phyloP scores from a whole-genome alignment of 2,888 invertebrate genomes.

The Drosophila nr. medialis region DNA sequence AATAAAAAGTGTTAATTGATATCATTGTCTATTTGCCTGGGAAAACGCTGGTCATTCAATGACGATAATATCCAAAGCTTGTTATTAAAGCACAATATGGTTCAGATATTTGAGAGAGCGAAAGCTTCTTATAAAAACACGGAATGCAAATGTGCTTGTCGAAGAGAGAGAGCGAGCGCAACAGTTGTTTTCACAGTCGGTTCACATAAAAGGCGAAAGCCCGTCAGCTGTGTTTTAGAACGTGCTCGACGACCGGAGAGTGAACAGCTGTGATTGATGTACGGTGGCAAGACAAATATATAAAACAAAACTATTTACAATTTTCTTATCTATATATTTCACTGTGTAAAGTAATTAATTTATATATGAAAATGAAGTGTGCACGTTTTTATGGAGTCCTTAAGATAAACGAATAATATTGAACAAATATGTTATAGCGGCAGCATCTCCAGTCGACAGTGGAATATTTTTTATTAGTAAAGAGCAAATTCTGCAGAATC shows the following conservation, averaged over 20 bases:
- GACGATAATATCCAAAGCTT: constrained; percentile 14
- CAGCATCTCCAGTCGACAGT: constrained; percentile 33
- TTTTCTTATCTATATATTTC: constrained; percentile 8
- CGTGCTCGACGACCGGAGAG: constrained; percentile 24
- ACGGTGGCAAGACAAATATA: constrained; percentile 9
- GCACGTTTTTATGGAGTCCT: background rate
- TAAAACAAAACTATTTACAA: constrained; percentile 2
- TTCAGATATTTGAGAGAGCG: background rate
- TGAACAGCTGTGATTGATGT: constrained; percentile 32
- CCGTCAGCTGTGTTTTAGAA: constrained; percentile 42
- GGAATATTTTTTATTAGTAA: constrained; percentile 19
- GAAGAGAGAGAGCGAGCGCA: constrained; percentile 20
- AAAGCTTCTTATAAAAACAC: background rate
- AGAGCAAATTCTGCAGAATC: constrained; percentile 17
- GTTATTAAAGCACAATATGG: background rate
- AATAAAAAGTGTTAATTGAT: background rate
- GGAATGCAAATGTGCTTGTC: background rate
- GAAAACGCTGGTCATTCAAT: background rate
- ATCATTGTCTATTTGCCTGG: background rate
- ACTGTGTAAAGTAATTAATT: background rate
- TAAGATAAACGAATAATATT: background rate
- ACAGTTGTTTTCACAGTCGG: constrained; percentile 38
- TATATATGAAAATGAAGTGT: background rate
- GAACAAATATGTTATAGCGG: constrained; percentile 3
- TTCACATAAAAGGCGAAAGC: constrained; percentile 31